Base-by-base conservation (phyloP, 2,888 invertebrate genomes). In the Spilosoma lubricipeda region DNA sequence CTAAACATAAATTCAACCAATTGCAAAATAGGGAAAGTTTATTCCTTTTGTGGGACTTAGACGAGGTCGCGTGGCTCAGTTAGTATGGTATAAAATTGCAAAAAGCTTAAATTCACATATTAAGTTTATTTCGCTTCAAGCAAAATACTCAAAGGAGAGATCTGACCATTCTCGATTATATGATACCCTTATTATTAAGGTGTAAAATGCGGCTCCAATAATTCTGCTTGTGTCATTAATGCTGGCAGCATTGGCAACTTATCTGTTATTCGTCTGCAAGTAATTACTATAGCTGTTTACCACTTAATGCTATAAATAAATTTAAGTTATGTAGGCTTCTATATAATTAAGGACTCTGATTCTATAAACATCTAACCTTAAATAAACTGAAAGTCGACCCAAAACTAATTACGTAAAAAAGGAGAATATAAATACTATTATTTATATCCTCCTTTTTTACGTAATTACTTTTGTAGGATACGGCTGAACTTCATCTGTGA, bases 231-330 rank as follows among this genome's bases (percentile, higher is more conserved):
- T 52, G 64, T 65, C 39, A 66, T 69, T 66, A 73, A 7, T 56
- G 23, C 30, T 13, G n/a, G 27, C 33, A 36, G 18, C 30, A 67
- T 42, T 45, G 36, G 3, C 27, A 48, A 52, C 30, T 52, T n/a
- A 39, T 33, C 33, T 36, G 45, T 68, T 45, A 56, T 65, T 73
- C 30, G 52, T 42, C 45, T 20, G 63, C 30, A 3, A 30, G 63
- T 70, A 74, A 74, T 74, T 70, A 68, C 70, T 33, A 33, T 48
- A 9, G 63, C 13, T 65, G 39, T 69, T 11, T 39, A 48, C 70
- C 65, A 73, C 56, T 69, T 65, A 69, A 7, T 52, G 69, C 7
- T 30, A 13, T n/a, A 9, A 33, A 23, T 11, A 36, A 63, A 30
- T 18, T 3, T 18, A 18, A 30, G 27, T 63, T 63, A 18, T 30